Evolutionary conservation across 2,888 invertebrate species (phyloP).

Genomic region (Tachina grossa): DNA sequence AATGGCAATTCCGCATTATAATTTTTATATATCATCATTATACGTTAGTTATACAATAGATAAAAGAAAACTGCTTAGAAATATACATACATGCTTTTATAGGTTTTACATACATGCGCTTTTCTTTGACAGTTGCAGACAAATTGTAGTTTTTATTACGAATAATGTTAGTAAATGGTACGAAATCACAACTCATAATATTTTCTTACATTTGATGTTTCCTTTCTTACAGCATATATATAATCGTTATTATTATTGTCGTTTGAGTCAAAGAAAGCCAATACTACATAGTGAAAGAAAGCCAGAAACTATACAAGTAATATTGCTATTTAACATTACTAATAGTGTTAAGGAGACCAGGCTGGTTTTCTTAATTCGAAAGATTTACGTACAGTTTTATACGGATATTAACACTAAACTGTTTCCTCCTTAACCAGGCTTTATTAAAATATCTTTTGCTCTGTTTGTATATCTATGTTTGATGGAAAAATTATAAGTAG

Average conservation of each 20-base stretch:
- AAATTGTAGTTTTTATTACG: neutral
- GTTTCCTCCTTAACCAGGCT: too few species aligned
- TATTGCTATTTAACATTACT: slow-evolving; percentile 15
- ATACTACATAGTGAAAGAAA: slow-evolving; percentile 13
- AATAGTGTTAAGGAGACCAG: slow-evolving; percentile 31
- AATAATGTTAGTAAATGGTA: slow-evolving; percentile 28
- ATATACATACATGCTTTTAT: neutral
- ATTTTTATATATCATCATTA: slow-evolving; percentile 53
- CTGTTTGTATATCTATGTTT: too few species aligned
- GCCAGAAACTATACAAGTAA: slow-evolving; percentile 34
- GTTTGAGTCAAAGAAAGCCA: slow-evolving; percentile 32
- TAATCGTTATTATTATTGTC: slow-evolving; percentile 45
- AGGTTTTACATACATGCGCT: neutral
- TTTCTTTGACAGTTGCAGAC: neutral
- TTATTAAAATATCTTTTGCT: too few species aligned
- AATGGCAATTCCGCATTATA: slow-evolving; percentile 57
- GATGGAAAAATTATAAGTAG: too few species aligned
- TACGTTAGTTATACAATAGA: slow-evolving; percentile 42
- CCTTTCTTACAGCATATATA: slow-evolving; percentile 5
- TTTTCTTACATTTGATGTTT: slow-evolving; percentile 64
- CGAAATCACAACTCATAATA: slow-evolving; percentile 63
- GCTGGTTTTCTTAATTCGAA: neutral
- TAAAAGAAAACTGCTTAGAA: neutral
- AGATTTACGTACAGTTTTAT: too few species aligned
- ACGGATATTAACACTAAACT: too few species aligned